Evolutionary conservation across 2,888 invertebrate genomes (phyloP), one percentile per base, ranked within the genome.

Genomic region (Apamea anceps): DNA sequence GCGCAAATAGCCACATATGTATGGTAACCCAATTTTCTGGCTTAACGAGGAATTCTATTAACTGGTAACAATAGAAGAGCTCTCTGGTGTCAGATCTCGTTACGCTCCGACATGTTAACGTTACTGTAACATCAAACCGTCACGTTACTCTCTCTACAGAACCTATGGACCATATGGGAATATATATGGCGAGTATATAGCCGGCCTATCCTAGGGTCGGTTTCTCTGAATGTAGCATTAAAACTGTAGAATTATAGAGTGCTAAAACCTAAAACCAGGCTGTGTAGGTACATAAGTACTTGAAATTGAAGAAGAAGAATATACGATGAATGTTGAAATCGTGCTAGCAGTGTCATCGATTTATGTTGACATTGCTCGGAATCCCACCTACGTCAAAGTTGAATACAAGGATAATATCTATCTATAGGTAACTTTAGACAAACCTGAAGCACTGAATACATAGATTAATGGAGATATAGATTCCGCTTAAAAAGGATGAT

Each of bases 51-150:
- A 74, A 66, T 75, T 66, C 42, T 79, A 75, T 79, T 85, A 72
- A 85, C 76, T 62, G 60, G 71, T 79, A 81, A 80, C 72, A 76
- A 76, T 63, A 85, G 72, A 80, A 75, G 60, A 74, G 70, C 60
- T 82, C 78, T 80, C 65, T 28, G 62, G 77, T 84, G 74, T 75
- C 71, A 72, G 54, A 79, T 71, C 66, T 77, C 80, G 81, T 83
- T 84, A 83, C 54, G 18, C 48, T 72, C 28, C 32, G 57, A 85
- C 67, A 75, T 72, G 65, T 72, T 65, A 57, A 81, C 54, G 65
- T 76, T 75, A 62, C 60, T 21, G 60, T 60, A 32, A 65, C 74
- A 63, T 60, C n/a, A 72, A 72, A 72, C 51, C 75, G 67, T 85
- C 65, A 68, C 54, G 54, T 25, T 65, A 32, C 15, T 37, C 65